Conservation (phyloP, 1,140 invertebrate species). For the Tenebrio molitor region DNA sequence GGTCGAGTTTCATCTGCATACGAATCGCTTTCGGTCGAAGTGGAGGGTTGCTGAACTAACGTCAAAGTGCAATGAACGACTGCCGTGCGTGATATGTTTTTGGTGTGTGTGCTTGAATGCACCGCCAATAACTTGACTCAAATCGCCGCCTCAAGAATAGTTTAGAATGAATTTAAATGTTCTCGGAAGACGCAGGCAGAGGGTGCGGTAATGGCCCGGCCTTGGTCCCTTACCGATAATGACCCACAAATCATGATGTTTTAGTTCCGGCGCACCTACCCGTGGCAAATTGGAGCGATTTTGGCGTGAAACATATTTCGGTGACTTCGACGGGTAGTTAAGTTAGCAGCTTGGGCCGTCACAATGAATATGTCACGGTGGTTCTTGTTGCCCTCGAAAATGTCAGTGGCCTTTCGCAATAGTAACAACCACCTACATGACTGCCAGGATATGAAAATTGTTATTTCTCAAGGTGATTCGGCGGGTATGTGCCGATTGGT, state of each 20-base stretch:
- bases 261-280: background rate
- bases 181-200: background rate
- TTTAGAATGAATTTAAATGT: no score
- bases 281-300: background rate
- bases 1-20: no score
- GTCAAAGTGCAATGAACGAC: constrained; percentile 2
- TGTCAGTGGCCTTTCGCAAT: constrained; percentile 8
- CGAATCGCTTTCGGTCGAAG: no score
- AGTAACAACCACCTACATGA: constrained; percentile 1
- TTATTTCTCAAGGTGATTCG: constrained; percentile 6
- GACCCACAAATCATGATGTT: constrained; percentile 10
- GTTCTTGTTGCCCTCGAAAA: background rate
- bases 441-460: background rate
- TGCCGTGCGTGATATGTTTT: no score
- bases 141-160: no score
- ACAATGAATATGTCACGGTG: background rate
- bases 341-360: no score
- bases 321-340: background rate
- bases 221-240: background rate
- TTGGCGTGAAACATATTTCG: background rate
- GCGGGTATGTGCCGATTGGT: background rate
- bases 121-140: background rate
- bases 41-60: background rate
- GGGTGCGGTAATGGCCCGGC: no score
- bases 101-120: background rate